Evolutionary conservation across 1,140 invertebrate species (phyloP).

Genomic region (Babylonia areolata): DNA sequence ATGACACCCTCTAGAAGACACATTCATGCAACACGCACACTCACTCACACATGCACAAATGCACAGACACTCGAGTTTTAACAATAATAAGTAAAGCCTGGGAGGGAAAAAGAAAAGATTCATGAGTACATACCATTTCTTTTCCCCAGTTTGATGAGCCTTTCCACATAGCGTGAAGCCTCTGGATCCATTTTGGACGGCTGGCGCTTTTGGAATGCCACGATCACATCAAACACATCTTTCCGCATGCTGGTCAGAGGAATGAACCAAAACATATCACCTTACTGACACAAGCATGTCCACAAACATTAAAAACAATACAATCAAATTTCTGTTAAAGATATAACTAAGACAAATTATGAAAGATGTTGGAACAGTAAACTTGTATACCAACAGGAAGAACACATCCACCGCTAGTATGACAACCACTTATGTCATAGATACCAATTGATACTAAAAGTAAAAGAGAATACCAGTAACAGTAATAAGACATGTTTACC

Average conservation of each 20-base stretch:
- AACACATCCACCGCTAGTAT: no score
- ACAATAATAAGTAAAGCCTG: no score
- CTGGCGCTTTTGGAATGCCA: constrained; percentile 70
- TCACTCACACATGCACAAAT: no score
- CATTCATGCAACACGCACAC: no score
- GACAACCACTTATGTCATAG: no score
- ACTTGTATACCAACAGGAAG: no score
- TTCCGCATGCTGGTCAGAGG: constrained; percentile 76
- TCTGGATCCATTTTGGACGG: constrained; percentile 67
- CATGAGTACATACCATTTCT: constrained; percentile 79
- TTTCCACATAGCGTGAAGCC: constrained; percentile 75
- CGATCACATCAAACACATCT: constrained; percentile 78
- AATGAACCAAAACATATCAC: not conserved
- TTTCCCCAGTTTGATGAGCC: constrained; percentile 76
- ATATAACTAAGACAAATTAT: not conserved
- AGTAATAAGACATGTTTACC: no score
- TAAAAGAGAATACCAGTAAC: no score
- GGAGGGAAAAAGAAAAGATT: no score
- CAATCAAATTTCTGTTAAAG: not conserved
- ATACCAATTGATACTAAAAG: no score
- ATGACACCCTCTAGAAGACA: no score
- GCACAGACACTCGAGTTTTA: no score
- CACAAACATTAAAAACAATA: not conserved
- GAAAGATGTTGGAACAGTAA: not conserved
- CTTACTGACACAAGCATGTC: not conserved